phyloP scores from a whole-genome alignment of 2,888 invertebrate genomes.

The Eristalinus sepulchralis region DNA sequence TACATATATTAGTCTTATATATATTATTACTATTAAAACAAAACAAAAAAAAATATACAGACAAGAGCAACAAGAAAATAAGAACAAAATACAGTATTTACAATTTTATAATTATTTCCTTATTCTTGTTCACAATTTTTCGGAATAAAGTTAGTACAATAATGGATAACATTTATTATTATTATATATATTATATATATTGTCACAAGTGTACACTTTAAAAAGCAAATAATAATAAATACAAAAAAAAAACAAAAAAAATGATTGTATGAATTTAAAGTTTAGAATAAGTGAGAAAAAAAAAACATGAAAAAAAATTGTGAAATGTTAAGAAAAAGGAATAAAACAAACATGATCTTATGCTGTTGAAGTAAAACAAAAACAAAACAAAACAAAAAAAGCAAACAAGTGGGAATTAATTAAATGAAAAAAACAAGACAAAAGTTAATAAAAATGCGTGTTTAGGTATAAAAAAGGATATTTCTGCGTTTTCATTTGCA shows the following conservation, averaged over 20 bases:
- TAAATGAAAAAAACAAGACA: constrained; percentile 20
- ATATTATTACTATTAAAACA: constrained; percentile 54
- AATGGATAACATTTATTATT: constrained; percentile 72
- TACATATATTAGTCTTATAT: constrained; percentile 51
- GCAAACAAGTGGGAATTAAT: constrained; percentile 62
- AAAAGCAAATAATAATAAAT: constrained; percentile 72
- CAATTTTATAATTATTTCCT: constrained; percentile 72
- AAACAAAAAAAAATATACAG: constrained; percentile 47
- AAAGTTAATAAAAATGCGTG: constrained; percentile 79
- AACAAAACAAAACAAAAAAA: constrained; percentile 10
- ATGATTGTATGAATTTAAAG: constrained; percentile 66
- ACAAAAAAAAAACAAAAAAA: constrained; percentile 65
- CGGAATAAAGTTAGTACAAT: constrained; percentile 72
- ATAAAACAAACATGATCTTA: constrained; percentile 61
- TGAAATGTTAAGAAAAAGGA: constrained; percentile 74
- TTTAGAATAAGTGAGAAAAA: constrained; percentile 63
- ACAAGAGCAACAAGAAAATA: constrained; percentile 53
- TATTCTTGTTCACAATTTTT: constrained; percentile 71
- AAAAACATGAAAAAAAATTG: constrained; percentile 72
- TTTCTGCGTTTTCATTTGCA: not conserved
- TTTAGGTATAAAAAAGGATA: constrained; percentile 78
- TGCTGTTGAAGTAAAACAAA: constrained; percentile 57
- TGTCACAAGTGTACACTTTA: constrained; percentile 74
- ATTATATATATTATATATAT: constrained; percentile 74
- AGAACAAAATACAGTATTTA: constrained; percentile 62